phyloP scores from a whole-genome alignment of 2,888 invertebrate species.

The Dasysyrphus albostriatus region DNA sequence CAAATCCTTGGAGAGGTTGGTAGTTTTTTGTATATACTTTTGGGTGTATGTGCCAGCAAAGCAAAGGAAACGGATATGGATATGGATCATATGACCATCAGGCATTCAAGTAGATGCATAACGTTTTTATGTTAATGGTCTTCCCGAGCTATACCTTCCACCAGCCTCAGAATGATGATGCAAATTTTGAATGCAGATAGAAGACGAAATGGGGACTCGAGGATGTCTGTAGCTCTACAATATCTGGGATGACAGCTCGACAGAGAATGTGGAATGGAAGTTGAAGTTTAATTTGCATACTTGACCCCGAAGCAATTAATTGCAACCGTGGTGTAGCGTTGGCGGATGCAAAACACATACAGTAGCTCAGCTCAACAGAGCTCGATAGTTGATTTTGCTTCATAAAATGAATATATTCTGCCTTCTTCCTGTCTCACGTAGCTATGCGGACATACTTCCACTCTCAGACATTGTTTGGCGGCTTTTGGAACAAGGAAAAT shows the following conservation, averaged over 20 bases:
- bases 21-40: neutral
- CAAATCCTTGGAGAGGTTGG: slow-evolving; percentile 54
- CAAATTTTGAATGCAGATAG: slow-evolving; percentile 35
- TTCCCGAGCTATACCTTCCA: neutral
- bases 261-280: slow-evolving; percentile 50
- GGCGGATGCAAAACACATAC: neutral
- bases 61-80: slow-evolving; percentile 8
- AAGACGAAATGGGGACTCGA: neutral
- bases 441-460: neutral
- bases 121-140: slow-evolving; percentile 44
- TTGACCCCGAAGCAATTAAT: slow-evolving; percentile 76
- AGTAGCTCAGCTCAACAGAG: neutral
- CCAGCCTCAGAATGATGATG: slow-evolving; percentile 35
- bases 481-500: slow-evolving; percentile 20
- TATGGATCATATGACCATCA: slow-evolving; percentile 38
- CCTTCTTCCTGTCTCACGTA: slow-evolving; percentile 8
- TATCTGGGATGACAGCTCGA: slow-evolving; percentile 19
- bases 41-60: neutral
- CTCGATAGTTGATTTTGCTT: slow-evolving; percentile 43
- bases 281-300: slow-evolving; percentile 77
- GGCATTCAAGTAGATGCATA: slow-evolving; percentile 38
- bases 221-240: slow-evolving; percentile 31
- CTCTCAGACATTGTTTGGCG: slow-evolving; percentile 34
- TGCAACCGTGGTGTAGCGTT: slow-evolving; percentile 33
- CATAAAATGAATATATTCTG: slow-evolving; percentile 55